Base-by-base conservation (phyloP, 2,797 vertebrate genomes). In the Ammospiza maritima region DNA sequence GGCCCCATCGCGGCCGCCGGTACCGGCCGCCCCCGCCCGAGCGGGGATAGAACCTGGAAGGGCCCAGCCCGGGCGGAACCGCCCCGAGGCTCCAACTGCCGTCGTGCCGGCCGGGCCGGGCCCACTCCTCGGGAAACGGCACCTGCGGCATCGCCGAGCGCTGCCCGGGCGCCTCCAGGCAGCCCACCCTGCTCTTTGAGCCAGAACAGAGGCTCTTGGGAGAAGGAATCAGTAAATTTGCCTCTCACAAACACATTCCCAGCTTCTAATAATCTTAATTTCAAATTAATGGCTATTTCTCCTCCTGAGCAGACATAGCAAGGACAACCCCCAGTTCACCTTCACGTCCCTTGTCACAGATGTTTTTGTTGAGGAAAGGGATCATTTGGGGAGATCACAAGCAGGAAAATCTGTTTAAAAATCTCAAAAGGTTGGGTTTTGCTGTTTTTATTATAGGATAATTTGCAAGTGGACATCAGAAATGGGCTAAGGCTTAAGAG, bases 191-290 rank as follows among this genome's bases (percentile, higher is more conserved):
- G n/a, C 40, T 50, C 65, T n/a, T 4, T 3, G 20, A 42, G 53
- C n/a, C 9, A 0, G 1, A 27, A 15, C 0, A 1, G 11, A 22
- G 36, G 27, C 23, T 66, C n/a, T 29, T 4, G 11, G 1, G 42
- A 56, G 54, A 18, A 85, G 27, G 23, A 79, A 26, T 19, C 10
- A 9, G 36, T 32, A 38, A 38, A 61, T 16, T 5, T 25, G 25
- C 38, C 29, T 32, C 29, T 16, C 20, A 15, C 27, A 36, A 54
- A 60, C 45, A 51, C 1, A 0, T 14, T 42, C 36, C 26, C 25
- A 22, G n/a, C 23, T 74, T 74, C 53, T 81, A 42, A 32, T 29
- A 20, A 36, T 19, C 53, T 54, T 66, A 6, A 13, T 51, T 84
- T 51, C 30, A 36, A 78, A 45, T 47, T 17, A 71, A 74, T 3